Evolutionary conservation across 2,113 vertebrate species (phyloP).

Genomic region (Melanocharis versteri): DNA sequence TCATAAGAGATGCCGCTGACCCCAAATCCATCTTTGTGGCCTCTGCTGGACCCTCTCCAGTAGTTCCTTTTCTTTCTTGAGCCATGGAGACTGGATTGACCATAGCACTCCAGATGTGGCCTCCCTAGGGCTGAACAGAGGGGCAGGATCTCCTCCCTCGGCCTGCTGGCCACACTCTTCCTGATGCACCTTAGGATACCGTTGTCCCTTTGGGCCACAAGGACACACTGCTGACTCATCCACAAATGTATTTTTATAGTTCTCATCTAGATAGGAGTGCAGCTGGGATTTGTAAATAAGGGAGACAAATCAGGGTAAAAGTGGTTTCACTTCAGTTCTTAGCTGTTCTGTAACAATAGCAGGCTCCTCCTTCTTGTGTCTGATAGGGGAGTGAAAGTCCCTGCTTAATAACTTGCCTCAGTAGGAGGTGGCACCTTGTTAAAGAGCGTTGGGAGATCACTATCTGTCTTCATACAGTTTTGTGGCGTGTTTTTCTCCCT

Average conservation of each 20-base stretch:
- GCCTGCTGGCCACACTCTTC: not conserved
- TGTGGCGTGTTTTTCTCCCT: not conserved
- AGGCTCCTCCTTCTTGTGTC: not conserved
- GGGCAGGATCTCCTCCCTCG: not conserved
- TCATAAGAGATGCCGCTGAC: not conserved
- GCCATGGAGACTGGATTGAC: rapidly evolving
- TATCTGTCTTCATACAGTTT: not conserved
- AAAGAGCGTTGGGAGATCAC: not conserved
- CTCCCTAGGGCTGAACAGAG: not conserved
- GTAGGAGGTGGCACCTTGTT: not conserved
- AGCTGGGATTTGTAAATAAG: not conserved
- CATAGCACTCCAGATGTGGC: not conserved
- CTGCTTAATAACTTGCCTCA: not conserved
- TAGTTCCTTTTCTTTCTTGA: not conserved
- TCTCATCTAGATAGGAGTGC: not conserved
- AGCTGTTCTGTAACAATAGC: not conserved
- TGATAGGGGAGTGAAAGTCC: not conserved
- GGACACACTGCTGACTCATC: not conserved
- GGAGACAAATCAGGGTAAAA: not conserved
- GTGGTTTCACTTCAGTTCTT: not conserved
- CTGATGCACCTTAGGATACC: not conserved
- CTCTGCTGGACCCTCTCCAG: not conserved
- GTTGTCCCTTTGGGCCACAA: not conserved
- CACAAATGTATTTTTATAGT: not conserved
- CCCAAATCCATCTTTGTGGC: not conserved